A percentile compares a stretch with the other conserved stretches of the same genome.
phyloP scores from a whole-genome alignment of 2,113 vertebrate genomes.

The Fulica atra region DNA sequence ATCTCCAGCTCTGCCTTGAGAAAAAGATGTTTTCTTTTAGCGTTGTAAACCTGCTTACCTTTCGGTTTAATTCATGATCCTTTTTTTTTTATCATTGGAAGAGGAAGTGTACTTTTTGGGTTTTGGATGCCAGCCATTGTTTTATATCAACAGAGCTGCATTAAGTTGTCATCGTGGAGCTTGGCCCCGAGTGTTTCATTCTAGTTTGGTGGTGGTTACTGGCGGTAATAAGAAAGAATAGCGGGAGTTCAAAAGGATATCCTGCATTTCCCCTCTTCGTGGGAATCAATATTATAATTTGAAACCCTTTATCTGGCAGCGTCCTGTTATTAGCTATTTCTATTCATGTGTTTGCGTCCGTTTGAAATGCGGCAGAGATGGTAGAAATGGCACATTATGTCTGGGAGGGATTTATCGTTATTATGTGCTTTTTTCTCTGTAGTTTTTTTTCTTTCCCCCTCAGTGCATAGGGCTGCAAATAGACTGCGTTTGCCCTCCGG shows the following conservation, averaged over 20 bases:
- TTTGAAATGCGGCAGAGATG: not conserved
- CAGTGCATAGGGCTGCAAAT: not conserved
- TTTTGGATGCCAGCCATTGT: not conserved
- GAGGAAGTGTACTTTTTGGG: not conserved
- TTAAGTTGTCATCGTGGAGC: not conserved
- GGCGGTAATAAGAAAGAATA: not conserved
- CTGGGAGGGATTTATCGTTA: not conserved
- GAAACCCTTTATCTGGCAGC: not conserved
- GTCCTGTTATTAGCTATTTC: slow-evolving; percentile 14
- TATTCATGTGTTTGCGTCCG: not conserved
- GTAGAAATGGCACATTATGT: not conserved
- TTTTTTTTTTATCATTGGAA: not conserved
- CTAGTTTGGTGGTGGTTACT: not conserved
- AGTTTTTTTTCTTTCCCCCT: not conserved
- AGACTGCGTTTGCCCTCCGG: not conserved
- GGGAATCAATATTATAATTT: not conserved
- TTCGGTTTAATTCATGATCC: not conserved
- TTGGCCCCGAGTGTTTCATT: not conserved
- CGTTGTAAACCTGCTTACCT: not conserved
- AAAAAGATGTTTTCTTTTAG: not conserved
- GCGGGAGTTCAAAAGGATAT: not conserved
- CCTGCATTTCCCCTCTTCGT: not conserved
- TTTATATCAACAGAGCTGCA: not conserved
- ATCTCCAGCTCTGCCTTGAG: not conserved
- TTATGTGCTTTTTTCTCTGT: not conserved